Base-by-base conservation (phyloP, 1,140 invertebrate species). In the Saxidomus purpurata region DNA sequence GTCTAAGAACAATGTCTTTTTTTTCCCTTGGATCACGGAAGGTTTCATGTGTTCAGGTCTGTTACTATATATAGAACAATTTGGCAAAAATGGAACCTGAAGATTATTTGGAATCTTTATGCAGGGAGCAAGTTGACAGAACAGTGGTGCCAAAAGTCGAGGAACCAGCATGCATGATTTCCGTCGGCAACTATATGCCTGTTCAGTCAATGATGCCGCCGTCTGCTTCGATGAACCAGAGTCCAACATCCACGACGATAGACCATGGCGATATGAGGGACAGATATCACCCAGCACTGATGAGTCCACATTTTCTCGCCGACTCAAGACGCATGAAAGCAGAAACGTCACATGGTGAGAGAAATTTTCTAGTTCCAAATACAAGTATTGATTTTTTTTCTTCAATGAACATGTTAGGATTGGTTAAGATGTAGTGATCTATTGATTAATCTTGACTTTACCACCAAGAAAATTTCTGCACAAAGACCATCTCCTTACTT, bases 221-320 rank as follows among this genome's bases (percentile, higher is more conserved):
- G 8, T n/a, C 82, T 15, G 90, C 77, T 69, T 38, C 89, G 3
- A 88, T 86, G 76, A 89, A 74, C 76, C 90, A 92, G 63, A 87
- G 81, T 43, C 90, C 92, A 25, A 90, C 92, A 22, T 92, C 92
- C 0, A 91, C 92, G 0, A 91, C 89, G 15, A 74, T 90, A n/a
- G 90, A 88, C 17, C 71, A 82, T 25, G 31, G 47, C 25, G 91
- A 92, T 40, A 83, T 43, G 63, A 89, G 61, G 76, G 90, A 61
- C 63, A 85, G 67, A 81, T 92, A 47, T 74, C 91, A 80, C 76
- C 90, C 61, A 47, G 91, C 87, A 38, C 84, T 52, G 88, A 90
- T 87, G 79, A 89, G 34, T 82, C 92, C 74, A 81, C 92, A 74
- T 90, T 91, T 74, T 49, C 85, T 55, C 43, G 84, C 71, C 76